A percentile compares a stretch with the other conserved stretches of the same genome.
Conservation (phyloP, 2,113 vertebrate genomes). For the Lutjanus erythropterus region DNA sequence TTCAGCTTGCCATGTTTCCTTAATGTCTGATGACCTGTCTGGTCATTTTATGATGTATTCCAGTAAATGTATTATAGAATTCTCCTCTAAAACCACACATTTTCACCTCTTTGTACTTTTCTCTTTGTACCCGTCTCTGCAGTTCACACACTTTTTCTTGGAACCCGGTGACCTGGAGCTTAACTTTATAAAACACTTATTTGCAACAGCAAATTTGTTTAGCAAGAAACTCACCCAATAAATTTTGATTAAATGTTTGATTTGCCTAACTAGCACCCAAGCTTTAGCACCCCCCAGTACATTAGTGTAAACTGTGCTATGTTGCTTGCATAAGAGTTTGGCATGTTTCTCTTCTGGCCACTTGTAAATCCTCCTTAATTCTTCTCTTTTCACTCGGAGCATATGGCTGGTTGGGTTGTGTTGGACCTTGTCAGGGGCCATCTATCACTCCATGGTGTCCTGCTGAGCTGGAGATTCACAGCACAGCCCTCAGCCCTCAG, state of each 20-base stretch:
- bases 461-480: conserved; percentile 76
- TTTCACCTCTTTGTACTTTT: not conserved
- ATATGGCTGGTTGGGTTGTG: conserved; percentile 79
- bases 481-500: conserved; percentile 61
- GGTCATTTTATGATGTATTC: no score
- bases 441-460: conserved; percentile 80
- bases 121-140: not conserved
- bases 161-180: not conserved
- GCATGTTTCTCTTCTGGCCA: conserved; percentile 63
- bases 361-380: conserved; percentile 76
- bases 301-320: conserved; percentile 57
- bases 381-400: conserved; percentile 66
- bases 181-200: not conserved
- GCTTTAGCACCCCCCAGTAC: conserved; percentile 45
- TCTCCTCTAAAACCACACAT: no score
- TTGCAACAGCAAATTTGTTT: not conserved
- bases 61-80: no score
- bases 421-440: conserved; percentile 81
- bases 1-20: no score
- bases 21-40: no score
- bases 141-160: not conserved
- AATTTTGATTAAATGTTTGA: no score
- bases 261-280: not conserved
- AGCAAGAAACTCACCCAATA: not conserved
- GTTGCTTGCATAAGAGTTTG: conserved; percentile 72